Evolutionary conservation across 2,888 invertebrate species (phyloP).

Genomic region (Tineola bisselliella): DNA sequence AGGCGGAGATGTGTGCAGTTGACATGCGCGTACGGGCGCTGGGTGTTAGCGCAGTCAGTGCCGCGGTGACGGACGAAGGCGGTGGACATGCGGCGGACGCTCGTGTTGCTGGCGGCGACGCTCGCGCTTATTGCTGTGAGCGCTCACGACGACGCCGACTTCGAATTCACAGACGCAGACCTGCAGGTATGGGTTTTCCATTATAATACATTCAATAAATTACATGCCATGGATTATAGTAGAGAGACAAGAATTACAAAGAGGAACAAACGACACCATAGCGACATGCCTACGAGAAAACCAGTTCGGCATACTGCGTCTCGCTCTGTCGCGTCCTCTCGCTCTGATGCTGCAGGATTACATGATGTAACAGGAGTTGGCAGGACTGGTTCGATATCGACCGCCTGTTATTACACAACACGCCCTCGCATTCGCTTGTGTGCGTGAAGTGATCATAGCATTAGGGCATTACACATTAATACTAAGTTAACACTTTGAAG

Average conservation of each 20-base stretch:
- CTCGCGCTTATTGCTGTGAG: constrained; percentile 27
- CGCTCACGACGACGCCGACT: constrained; percentile 45
- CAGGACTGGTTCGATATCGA: background rate
- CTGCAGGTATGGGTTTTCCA: background rate
- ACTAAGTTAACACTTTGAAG: background rate
- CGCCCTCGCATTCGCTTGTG: no score
- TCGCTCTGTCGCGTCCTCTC: background rate
- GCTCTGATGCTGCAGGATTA: background rate
- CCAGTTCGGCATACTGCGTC: background rate
- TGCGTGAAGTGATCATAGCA: no score
- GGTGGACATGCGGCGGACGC: constrained; percentile 15
- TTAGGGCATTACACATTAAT: background rate
- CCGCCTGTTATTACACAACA: background rate
- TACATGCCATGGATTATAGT: no score
- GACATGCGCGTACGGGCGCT: constrained; percentile 3
- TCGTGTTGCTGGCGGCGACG: constrained; percentile 23
- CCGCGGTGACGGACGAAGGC: background rate
- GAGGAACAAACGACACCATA: no score
- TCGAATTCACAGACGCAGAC: constrained; percentile 54
- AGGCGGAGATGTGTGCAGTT: background rate
- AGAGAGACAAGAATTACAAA: no score
- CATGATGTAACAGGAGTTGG: background rate
- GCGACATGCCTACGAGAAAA: background rate
- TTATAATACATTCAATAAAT: no score
- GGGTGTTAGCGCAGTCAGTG: constrained; percentile 15